Base-by-base conservation (phyloP, 2,113 vertebrate genomes). In the Bostrychus sinensis region DNA sequence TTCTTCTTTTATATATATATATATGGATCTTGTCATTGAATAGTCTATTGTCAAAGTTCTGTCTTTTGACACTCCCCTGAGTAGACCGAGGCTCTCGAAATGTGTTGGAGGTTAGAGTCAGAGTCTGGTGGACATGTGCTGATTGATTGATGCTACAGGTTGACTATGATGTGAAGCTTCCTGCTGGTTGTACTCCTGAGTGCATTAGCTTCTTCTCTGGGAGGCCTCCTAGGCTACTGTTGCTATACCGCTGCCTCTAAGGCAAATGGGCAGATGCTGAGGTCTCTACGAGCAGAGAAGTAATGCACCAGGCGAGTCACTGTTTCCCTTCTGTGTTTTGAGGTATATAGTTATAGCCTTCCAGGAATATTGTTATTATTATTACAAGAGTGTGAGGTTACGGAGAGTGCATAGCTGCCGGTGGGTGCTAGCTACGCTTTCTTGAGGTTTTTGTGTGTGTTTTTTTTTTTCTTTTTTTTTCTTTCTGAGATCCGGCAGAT, bases 181-280 rank as follows among this genome's bases (percentile, higher is more conserved):
- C 54, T 57, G 63, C 56, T 56, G 28, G 39, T 45, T 16, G 51
- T 12, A 19, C 55, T 76, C 62, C 59, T 22, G 70, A 82, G 55
- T 66, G 45, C 46, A 37, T n/a, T 56, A n/a, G 12, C 38, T 14
- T 16, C 14, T 67, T 53, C 54, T 78, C 56, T 37, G 25, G 22
- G 70, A 69, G 73, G 64, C 50, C 30, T 45, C 53, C 76, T 43
- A 66, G 60, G 53, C 55, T 68, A 78, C 56, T 11, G 69, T 62
- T 68, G 74, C 64, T 77, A 28, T 67, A 19, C 17, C 36, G 7
- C 10, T 57, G 37, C 72, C 78, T 66, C 66, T 54, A 68, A 86
- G 78, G 66, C 78, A 61, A 80, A 50, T 38, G 70, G 43, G 66
- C 75, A 78, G 72, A 66, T 66, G 65, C 42, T 56, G 59, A 60